Evolutionary conservation across 2,888 invertebrate species (phyloP), one percentile per base, ranked within the genome.

Genomic region (Frankliniella fusca): DNA sequence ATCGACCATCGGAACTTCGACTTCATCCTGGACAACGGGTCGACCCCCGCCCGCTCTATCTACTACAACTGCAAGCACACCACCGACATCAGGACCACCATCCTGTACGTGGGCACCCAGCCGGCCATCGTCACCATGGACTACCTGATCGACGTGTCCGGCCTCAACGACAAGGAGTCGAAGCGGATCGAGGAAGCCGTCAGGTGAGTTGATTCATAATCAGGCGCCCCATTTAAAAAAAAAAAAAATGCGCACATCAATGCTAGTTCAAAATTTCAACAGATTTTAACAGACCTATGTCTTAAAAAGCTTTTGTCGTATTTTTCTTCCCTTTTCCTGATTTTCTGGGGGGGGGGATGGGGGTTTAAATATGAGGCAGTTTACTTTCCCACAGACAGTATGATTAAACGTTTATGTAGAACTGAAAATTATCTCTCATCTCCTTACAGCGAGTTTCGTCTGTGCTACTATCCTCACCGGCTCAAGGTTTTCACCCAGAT

Each of bases 1-100:
- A 96, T 97, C 81, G 96, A 97, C 88, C 97, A 97, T 86, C 92
- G 96, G 86, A 97, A 97, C 87, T 97, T 96, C 85, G 97, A 97
- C 86, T 90, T 92, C 81, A 95, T 96, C 84, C 91, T 96, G 84
- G 92, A 92, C 82, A 91, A 90, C 23, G 96, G 96, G 9, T 89
- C 90, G 12, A 94, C 95, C 5, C 95, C 96, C 0, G 91, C 93
- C 54, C 94, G 95, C 87, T 95, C 94, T 86, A 93, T 96, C 86
- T 97, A 96, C 88, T 96, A 97, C 86, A 96, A 95, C 87, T 94
- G 94, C 86, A 91, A 92, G 84, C 94, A 94, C 86, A 93, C 93
- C 80, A 93, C 93, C 81, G 94, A 76, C 70, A 76, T 76, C 70
- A 1, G 70, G 23, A 76, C 70, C 11, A 27, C 70, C 27, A 23